Evolutionary conservation across 30 jellyfish, hydroid and myxozoan species (phyloP), one percentile per base, ranked within the genome.

Genomic region (Pelagia noctiluca): DNA sequence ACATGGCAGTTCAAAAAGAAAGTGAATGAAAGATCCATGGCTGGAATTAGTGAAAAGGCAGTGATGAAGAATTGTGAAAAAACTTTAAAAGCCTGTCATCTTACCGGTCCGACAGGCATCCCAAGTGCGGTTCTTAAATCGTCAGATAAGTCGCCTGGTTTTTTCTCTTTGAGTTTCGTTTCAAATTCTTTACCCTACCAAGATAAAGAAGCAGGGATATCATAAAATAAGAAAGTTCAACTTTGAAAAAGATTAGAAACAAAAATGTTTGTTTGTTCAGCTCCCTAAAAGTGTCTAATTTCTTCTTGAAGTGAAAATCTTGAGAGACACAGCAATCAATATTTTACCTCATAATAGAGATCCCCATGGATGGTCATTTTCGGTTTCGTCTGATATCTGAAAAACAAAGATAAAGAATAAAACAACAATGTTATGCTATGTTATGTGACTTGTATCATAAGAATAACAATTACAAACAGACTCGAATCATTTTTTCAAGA

Each of bases 61-160:
- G n/a, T n/a, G n/a, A n/a, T n/a, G 48, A 28, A 73, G 25, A 31
- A 67, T 67, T 10, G 29, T 12, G 23, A 68, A 66, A 66, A 25
- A 8, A 28, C 18, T 8, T 67, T n/a, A 13, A 50, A 19, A 46
- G 16, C 35, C 57, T 18, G 7, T 4, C 24, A 50, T 23, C 89
- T 50, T 65, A 89, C 99, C 94, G 93, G 97, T 5, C 98, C 99
- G 33, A 96, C 97, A 50, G 99, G 99, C 99, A 96, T 96, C 30
- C 99, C 99, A 19, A 96, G 95, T 7, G 98, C 98, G 25, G 98
- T 90, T 31, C 99, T 92, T 23, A 96, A 65, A 2, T 91, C 99
- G 61, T 96, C 99, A 3, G 99, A 91, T 28, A 96, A 48, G 54
- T 96, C 99, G 11, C 99, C 99, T 1, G 99, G 99, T 68, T 96